Base-by-base conservation (phyloP, 2,888 invertebrate genomes). In the Torymus aiolomorphi region DNA sequence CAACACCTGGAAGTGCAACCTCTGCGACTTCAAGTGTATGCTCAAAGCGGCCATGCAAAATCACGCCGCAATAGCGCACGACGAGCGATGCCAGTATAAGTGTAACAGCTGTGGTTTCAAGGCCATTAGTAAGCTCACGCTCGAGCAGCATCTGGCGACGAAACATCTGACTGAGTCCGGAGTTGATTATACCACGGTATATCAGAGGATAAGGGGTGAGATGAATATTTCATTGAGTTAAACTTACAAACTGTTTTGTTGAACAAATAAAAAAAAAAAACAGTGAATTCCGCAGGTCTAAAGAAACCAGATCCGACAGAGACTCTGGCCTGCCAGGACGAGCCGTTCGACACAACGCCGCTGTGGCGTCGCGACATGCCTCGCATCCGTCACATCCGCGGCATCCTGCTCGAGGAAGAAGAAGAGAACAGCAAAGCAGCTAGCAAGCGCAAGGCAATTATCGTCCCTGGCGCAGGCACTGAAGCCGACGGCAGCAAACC, bases 1-100 rank as follows among this genome's bases (percentile, higher is more conserved):
- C 11, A 94, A 94, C 84, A 92, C 93, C 1, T 95, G 95, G 95
- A 93, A 93, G 78, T 96, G 96, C 86, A 94, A 94, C 16, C 87
- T 95, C 49, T 96, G 96, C 85, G 92, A 93, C 67, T 93, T 92
- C 84, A 92, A 92, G 76, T 93, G 92, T 82, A 90, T 92, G 81
- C 92, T 93, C 0, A 93, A 94, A 31, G 91, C 92, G 0, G 94
- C 94, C 65, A 93, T 95, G 52, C 90, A 91, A 0, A 90, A 91
- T 0, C 96, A 96, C 86, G 93, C 93, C 52, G 86, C 89, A 0
- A 91, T 90, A 52, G 86, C 88, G 10, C 96, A 97, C 86, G 91
- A 92, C 51, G 92, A 94, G 1, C 94, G 93, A 80, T 92, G 92
- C 85, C 95, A 95, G 83, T 96, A 92, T 88, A 94, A 94, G 84